Conservation (phyloP, 2,113 vertebrate species). For the Sigmodon hispidus region DNA sequence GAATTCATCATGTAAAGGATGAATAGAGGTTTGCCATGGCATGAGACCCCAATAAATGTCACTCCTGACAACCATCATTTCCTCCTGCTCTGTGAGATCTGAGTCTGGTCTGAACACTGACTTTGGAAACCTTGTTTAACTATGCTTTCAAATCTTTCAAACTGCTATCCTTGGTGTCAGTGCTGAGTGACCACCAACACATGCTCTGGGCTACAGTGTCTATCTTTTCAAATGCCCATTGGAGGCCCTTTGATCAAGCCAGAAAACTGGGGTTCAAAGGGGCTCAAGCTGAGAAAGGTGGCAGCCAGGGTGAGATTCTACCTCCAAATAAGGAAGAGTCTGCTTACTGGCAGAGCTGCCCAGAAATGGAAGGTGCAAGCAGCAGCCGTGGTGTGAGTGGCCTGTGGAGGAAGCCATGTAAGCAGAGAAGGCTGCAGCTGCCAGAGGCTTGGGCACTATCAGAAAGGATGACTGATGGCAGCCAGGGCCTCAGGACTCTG, state of each 20-base stretch:
- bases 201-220: not conserved
- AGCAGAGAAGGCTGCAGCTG: not conserved
- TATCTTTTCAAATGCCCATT: not conserved
- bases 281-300: constrained; percentile 47
- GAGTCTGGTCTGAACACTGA: not conserved
- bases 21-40: not conserved
- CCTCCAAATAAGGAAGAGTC: constrained; percentile 78
- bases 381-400: not conserved
- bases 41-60: not conserved
- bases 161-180: not conserved
- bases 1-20: not conserved
- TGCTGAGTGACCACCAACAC: not conserved
- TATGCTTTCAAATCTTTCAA: not conserved
- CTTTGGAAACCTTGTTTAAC: not conserved
- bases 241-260: not conserved
- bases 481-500: not conserved
- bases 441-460: not conserved
- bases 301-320: constrained; percentile 57
- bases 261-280: constrained; percentile 67
- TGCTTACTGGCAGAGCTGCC: constrained; percentile 63
- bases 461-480: not conserved
- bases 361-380: constrained; percentile 65
- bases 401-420: constrained; percentile 5
- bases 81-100: not conserved
- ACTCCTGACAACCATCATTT: not conserved